Evolutionary conservation across 2,797 vertebrate species (phyloP).

Genomic region (Megaceryle alcyon): DNA sequence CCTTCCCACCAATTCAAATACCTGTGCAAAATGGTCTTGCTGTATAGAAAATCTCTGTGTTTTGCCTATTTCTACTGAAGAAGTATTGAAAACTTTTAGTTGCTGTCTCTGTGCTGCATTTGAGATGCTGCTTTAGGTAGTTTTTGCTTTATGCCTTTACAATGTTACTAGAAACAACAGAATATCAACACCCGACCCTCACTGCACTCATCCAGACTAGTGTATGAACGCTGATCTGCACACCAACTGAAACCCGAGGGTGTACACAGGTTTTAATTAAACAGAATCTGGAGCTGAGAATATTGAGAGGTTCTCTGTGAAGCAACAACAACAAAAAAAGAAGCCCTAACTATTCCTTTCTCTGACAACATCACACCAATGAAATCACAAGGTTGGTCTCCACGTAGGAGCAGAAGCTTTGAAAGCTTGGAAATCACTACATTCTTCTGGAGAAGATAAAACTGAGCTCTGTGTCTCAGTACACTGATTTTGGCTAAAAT

Average conservation of each 20-base stretch:
- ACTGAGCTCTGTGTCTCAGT: background rate
- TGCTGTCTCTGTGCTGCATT: background rate
- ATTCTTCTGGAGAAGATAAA: background rate
- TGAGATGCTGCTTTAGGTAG: background rate
- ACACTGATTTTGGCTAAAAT: background rate
- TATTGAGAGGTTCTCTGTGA: background rate
- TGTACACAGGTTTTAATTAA: background rate
- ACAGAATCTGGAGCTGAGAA: background rate
- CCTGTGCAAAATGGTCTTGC: background rate
- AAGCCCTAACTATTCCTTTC: background rate
- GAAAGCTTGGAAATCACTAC: background rate
- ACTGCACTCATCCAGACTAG: background rate
- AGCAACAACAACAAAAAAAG: background rate
- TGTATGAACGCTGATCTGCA: background rate
- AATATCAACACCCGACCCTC: background rate
- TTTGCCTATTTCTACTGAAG: background rate
- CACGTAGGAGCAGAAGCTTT: background rate
- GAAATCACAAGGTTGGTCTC: background rate
- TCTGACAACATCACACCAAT: background rate
- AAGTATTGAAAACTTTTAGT: background rate
- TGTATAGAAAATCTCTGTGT: background rate
- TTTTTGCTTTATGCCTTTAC: background rate
- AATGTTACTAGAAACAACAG: background rate
- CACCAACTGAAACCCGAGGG: background rate
- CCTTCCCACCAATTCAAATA: background rate